Percentiles rank a stretch among this genome's conserved stretches.
phyloP scores from a whole-genome alignment of 2,797 vertebrate genomes.

The Telmatherina bonti region DNA sequence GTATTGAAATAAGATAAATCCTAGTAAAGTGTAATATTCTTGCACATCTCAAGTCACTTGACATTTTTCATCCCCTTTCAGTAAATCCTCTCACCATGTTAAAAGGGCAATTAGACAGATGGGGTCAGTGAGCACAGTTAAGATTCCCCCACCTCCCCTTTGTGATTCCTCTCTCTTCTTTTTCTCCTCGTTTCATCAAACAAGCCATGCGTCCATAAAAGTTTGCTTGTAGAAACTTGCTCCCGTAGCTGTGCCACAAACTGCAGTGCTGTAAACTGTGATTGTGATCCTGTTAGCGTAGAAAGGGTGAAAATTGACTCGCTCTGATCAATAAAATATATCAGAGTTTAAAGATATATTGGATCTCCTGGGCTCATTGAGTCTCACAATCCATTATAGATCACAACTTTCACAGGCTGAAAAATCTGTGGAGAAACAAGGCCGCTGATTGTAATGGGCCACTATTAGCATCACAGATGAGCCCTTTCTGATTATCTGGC shows the following conservation, averaged over 20 bases:
- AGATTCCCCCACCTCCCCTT: constrained; percentile 35
- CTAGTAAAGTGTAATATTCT: constrained; percentile 61
- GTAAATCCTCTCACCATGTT: constrained; percentile 66
- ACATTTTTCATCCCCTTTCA: constrained; percentile 71
- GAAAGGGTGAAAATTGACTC: constrained; percentile 71
- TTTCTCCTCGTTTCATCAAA: constrained; percentile 31
- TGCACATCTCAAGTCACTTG: constrained; percentile 62
- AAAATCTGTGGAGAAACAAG: constrained; percentile 34
- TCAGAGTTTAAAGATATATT: constrained; percentile 66
- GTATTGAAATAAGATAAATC: constrained; percentile 62
- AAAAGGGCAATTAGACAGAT: constrained; percentile 77
- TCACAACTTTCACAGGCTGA: constrained; percentile 46
- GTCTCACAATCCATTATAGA: constrained; percentile 64
- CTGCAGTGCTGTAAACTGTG: constrained; percentile 48
- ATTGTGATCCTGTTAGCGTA: constrained; percentile 58
- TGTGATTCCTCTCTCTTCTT: constrained; percentile 26
- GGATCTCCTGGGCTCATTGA: constrained; percentile 59
- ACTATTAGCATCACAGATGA: constrained; percentile 39
- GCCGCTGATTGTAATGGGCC: constrained; percentile 22
- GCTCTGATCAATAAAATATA: constrained; percentile 76
- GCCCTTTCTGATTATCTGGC: not conserved
- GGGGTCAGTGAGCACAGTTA: constrained; percentile 62
- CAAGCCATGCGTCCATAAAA: constrained; percentile 37
- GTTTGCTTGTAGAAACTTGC: constrained; percentile 46
- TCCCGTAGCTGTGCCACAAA: constrained; percentile 40